These are phyloP conservation scores for Sylvilagus floridanus DNA, from an alignment of 2,797 vertebrate genomes.

Conservation along the genomic window DNA sequence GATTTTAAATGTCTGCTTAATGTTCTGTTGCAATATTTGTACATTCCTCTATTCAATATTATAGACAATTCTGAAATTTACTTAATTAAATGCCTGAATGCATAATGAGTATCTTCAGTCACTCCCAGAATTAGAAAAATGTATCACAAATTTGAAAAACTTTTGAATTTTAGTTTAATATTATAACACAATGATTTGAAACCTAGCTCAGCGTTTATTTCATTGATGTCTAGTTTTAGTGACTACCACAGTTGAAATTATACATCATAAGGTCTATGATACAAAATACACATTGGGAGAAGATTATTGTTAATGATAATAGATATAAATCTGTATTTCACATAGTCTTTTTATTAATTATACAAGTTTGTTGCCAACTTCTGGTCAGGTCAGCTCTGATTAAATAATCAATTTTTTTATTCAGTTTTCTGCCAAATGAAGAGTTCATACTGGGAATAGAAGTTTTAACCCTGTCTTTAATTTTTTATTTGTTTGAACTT, in stretches of 20 bases:
- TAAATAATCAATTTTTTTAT: neutral
- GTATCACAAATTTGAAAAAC: slow-evolving; percentile 25
- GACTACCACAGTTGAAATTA: neutral
- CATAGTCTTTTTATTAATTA: neutral
- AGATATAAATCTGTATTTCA: slow-evolving; percentile 27
- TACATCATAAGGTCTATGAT: neutral
- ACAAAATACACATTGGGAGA: slow-evolving; percentile 3
- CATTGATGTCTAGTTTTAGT: slow-evolving; percentile 35
- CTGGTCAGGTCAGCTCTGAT: neutral
- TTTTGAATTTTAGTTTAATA: slow-evolving; percentile 34
- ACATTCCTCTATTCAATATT: neutral
- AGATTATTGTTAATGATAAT: slow-evolving; percentile 27
- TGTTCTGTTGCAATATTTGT: neutral
- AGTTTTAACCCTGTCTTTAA: neutral
- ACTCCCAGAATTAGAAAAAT: neutral
- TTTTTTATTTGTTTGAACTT: slow-evolving; percentile 15
- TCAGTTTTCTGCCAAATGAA: neutral
- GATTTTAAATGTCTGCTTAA: neutral
- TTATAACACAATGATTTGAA: slow-evolving; percentile 38
- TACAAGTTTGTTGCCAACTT: slow-evolving; percentile 29
- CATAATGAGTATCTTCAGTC: neutral
- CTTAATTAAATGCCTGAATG: neutral
- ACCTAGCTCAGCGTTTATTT: slow-evolving; percentile 29
- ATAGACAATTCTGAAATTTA: slow-evolving; percentile 23
- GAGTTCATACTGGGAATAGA: neutral